Evolutionary conservation across 2,113 vertebrate species (phyloP).

Genomic region (Gasterosteus aculeatus): DNA sequence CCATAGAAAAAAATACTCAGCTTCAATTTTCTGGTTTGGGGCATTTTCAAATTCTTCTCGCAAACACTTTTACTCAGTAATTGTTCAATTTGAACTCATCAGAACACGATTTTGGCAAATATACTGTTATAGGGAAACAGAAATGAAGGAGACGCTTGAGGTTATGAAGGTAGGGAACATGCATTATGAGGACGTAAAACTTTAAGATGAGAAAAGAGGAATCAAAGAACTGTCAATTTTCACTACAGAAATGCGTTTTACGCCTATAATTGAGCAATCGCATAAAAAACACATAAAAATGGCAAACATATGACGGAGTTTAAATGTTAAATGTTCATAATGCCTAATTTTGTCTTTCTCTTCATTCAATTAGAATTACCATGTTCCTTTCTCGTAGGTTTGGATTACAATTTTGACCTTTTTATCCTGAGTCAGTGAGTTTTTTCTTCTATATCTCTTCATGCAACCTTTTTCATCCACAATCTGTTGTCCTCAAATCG

Average conservation of each 20-base stretch:
- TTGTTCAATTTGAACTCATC: conserved; percentile 54
- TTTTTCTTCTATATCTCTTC: not conserved
- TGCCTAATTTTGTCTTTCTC: not conserved
- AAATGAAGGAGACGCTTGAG: conserved; percentile 44
- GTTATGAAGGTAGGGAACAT: conserved; percentile 14
- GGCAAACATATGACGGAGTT: not conserved
- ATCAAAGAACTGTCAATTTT: conserved; percentile 12
- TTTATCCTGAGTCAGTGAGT: not conserved
- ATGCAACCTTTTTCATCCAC: not conserved
- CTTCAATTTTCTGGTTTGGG: not conserved
- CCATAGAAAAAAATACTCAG: conserved; percentile 43
- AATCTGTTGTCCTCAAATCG: not conserved
- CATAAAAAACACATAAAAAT: not conserved
- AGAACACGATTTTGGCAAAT: conserved; percentile 43
- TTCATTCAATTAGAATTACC: not conserved
- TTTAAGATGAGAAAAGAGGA: conserved; percentile 16
- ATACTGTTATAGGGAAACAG: conserved; percentile 29
- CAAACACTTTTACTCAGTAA: conserved; percentile 42
- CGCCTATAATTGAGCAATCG: conserved; percentile 30
- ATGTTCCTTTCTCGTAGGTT: not conserved
- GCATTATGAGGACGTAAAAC: conserved; percentile 18
- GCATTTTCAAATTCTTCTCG: conserved; percentile 27
- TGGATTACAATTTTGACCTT: not conserved
- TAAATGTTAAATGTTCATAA: not conserved
- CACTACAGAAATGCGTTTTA: conserved; percentile 12